Percentiles rank a stretch among this genome's conserved stretches.
Conservation (phyloP, 2,888 invertebrate species). For the Thymelicus lineola region DNA sequence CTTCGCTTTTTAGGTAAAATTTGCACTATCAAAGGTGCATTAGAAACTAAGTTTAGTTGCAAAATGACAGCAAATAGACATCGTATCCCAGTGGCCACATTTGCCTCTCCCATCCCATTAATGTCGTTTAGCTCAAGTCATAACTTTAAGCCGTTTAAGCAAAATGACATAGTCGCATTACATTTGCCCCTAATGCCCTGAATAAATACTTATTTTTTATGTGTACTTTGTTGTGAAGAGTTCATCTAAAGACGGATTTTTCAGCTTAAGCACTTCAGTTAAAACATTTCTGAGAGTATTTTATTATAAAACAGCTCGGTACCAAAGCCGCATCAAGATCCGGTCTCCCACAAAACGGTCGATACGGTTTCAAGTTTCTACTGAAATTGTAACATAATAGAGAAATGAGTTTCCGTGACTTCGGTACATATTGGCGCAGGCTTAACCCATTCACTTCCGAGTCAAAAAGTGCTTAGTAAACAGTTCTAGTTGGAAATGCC, state of each 20-base stretch:
- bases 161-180: background rate
- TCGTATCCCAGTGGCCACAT: background rate
- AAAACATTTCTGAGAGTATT: background rate
- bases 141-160: background rate
- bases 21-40: background rate
- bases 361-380: conserved; percentile 33
- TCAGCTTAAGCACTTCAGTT: background rate
- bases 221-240: no score
- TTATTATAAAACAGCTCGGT: background rate
- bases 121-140: background rate
- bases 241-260: no score
- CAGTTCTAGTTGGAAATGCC: conserved; percentile 36
- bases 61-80: no score
- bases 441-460: conserved; percentile 50
- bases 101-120: background rate
- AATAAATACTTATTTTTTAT: background rate
- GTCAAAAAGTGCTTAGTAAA: conserved; percentile 34
- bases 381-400: conserved; percentile 42
- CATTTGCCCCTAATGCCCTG: background rate
- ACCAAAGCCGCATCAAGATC: background rate
- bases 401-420: conserved; percentile 52
- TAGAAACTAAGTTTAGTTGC: background rate
- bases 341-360: conserved; percentile 18
- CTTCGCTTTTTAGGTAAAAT: background rate
- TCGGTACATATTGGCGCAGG: conserved; percentile 48